These are phyloP conservation scores for Poeciliopsis turneri DNA, from an alignment of 2,797 vertebrate species.

Conservation along the genomic window DNA sequence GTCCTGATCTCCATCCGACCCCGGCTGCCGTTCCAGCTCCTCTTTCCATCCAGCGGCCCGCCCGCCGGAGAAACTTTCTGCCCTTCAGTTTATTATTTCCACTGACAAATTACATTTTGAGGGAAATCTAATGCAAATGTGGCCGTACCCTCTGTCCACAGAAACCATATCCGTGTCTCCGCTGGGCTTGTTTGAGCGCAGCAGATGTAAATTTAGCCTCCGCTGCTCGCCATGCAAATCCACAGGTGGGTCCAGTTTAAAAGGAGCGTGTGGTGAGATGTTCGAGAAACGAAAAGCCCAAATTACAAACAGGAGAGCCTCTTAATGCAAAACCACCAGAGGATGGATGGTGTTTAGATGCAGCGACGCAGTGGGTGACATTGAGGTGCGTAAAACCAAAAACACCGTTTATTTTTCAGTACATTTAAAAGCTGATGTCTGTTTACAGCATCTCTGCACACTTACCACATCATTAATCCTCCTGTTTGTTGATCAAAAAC, in stretches of 20 bases:
- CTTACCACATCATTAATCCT: background rate
- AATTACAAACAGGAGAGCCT: slow-evolving; percentile 56
- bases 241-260: slow-evolving; percentile 61
- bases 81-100: slow-evolving; percentile 22
- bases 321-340: slow-evolving; percentile 31
- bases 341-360: slow-evolving; percentile 41
- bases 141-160: slow-evolving; percentile 27
- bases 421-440: background rate
- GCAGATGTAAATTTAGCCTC: slow-evolving; percentile 48
- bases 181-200: slow-evolving; percentile 34
- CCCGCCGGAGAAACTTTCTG: slow-evolving; percentile 6
- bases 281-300: slow-evolving; percentile 40
- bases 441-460: background rate
- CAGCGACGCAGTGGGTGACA: slow-evolving; percentile 20
- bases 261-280: slow-evolving; percentile 39
- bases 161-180: slow-evolving; percentile 41
- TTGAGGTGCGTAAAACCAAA: slow-evolving; percentile 28
- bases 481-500: background rate
- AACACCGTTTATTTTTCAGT: background rate
- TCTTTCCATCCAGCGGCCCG: background rate
- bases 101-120: slow-evolving; percentile 27
- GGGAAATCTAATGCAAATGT: slow-evolving; percentile 46
- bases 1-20: background rate
- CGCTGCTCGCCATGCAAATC: slow-evolving; percentile 48
- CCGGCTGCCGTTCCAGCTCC: background rate